Evolutionary conservation across 2,888 invertebrate species (phyloP).

Genomic region (Drosophila leonis): DNA sequence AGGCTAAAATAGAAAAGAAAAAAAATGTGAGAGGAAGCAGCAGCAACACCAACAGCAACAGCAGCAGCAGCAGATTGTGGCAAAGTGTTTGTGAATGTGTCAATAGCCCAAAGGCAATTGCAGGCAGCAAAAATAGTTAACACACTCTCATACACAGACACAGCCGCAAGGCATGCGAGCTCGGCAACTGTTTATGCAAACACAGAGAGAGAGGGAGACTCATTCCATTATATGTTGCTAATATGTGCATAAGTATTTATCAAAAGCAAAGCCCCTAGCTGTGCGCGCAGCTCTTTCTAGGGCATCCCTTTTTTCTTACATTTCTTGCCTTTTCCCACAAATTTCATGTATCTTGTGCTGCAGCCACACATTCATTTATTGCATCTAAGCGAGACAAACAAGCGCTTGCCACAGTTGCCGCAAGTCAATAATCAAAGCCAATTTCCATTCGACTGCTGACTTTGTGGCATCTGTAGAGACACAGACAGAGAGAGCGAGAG

Average conservation of each 20-base stretch:
- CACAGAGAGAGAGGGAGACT: constrained; percentile 7
- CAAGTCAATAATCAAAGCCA: constrained; percentile 39
- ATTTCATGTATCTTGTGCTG: constrained; percentile 44
- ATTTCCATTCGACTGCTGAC: constrained; percentile 6
- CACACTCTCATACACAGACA: constrained; percentile 22
- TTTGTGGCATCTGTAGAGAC: background rate
- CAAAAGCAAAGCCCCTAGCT: constrained; percentile 48
- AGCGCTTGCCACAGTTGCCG: constrained; percentile 39
- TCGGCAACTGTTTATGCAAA: constrained; percentile 40
- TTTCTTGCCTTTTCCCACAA: constrained; percentile 25
- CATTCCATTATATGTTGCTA: constrained; percentile 45
- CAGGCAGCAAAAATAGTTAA: constrained; percentile 58
- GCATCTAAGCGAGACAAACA: constrained; percentile 47
- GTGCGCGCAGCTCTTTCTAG: constrained; percentile 49
- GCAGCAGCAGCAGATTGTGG: constrained; percentile 61
- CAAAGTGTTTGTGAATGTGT: constrained; percentile 70
- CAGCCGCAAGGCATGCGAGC: constrained; percentile 9
- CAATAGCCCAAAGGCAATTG: constrained; percentile 70
- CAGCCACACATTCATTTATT: constrained; percentile 51
- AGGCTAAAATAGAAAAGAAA: constrained; percentile 16
- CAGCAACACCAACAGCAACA: constrained; percentile 42
- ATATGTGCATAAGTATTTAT: constrained; percentile 68
- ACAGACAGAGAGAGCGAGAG: background rate
- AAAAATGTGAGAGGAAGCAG: constrained; percentile 16
- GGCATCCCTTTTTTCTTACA: constrained; percentile 27